Percentiles rank a stretch among this genome's conserved stretches.
phyloP scores from a whole-genome alignment of 2,797 vertebrate genomes.

The Monodelphis domestica region DNA sequence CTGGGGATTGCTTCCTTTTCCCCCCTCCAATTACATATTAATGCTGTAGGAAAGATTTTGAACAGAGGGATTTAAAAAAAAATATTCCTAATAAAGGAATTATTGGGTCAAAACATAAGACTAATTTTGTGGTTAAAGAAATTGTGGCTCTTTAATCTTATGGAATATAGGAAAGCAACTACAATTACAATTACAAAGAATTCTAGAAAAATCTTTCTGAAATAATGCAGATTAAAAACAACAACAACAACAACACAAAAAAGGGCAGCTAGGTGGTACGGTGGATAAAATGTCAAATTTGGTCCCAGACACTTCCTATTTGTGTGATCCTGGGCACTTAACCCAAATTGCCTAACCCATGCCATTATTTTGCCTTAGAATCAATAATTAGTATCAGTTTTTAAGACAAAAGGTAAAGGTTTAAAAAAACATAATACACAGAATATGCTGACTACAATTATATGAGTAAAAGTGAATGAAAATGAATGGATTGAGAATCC shows the following conservation, averaged over 20 bases:
- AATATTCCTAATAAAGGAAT: neutral
- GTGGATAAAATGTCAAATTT: no score
- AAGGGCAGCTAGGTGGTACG: no score
- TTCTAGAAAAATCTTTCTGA: neutral
- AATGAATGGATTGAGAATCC: neutral
- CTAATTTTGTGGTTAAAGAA: neutral
- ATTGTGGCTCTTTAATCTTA: neutral
- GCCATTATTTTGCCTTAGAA: no score
- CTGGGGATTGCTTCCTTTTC: neutral
- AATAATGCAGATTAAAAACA: neutral
- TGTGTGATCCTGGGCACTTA: no score
- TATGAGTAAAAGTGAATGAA: neutral
- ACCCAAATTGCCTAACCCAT: no score
- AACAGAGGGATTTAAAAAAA: neutral
- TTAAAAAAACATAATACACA: neutral
- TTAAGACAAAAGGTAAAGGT: no score
- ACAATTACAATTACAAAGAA: neutral
- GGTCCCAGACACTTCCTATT: no score
- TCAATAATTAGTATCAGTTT: no score
- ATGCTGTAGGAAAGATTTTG: neutral
- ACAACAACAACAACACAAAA: no score
- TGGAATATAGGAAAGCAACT: neutral
- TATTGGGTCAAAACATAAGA: neutral
- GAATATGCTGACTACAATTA: neutral
- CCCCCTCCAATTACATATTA: neutral